Conservation (phyloP, 2,888 invertebrate species). For the Drosophila cracens region DNA sequence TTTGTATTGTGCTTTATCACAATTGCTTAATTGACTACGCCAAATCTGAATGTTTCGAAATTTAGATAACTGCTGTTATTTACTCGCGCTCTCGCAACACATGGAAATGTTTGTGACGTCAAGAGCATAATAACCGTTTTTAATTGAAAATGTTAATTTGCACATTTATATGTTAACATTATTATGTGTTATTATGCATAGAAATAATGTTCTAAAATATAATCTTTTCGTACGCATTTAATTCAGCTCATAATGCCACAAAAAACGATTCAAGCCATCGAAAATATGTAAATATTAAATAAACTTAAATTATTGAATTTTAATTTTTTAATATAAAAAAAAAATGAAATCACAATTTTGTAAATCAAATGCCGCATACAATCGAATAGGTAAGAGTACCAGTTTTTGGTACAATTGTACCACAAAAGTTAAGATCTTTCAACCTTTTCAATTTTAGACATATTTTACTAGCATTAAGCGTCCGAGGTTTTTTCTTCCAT, state of each 20-base stretch:
- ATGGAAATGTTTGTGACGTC: constrained; percentile 12
- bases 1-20: not conserved
- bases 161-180: not conserved
- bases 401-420: not conserved
- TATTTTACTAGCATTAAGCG: constrained; percentile 4
- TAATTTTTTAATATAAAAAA: constrained; percentile 4
- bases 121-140: not conserved
- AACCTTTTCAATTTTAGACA: constrained; percentile 18
- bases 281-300: not conserved
- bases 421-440: not conserved
- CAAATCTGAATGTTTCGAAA: not conserved
- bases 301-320: not conserved
- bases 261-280: not conserved
- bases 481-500: constrained; percentile 17
- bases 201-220: not conserved
- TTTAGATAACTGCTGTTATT: not conserved
- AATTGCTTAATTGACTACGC: not conserved
- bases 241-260: not conserved
- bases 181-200: not conserved
- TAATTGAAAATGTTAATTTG: too few relatives aligned
- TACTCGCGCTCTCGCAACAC: not conserved
- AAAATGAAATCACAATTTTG: not conserved
- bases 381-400: not conserved
- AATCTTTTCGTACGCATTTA: not conserved
- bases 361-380: not conserved